A percentile compares a stretch with the other conserved stretches of the same genome.
Evolutionary conservation across 2,888 invertebrate genomes (phyloP).

Genomic region (Arenicola marina): DNA sequence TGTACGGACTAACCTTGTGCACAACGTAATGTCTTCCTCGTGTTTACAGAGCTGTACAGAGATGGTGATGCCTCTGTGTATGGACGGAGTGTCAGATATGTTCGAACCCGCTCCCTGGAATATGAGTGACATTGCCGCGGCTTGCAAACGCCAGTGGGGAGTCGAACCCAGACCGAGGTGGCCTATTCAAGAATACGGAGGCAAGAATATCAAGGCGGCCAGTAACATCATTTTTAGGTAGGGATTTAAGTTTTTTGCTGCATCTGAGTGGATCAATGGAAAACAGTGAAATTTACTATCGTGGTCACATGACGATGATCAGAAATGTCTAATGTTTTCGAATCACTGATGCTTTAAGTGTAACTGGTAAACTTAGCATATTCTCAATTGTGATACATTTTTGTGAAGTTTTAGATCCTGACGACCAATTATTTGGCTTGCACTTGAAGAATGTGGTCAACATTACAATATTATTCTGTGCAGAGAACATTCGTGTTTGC

Average conservation of each 20-base stretch:
- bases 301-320: neutral
- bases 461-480: too few species aligned
- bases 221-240: slow-evolving; percentile 69
- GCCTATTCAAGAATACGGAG: slow-evolving; percentile 80
- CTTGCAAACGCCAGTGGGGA: slow-evolving; percentile 74
- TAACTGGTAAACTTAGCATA: too few species aligned
- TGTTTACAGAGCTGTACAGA: slow-evolving; percentile 85
- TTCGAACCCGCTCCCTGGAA: slow-evolving; percentile 77
- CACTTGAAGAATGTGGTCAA: too few species aligned
- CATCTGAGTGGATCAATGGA: too few species aligned
- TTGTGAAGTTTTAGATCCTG: too few species aligned
- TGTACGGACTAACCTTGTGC: too few species aligned
- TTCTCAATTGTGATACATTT: too few species aligned
- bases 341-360: too few species aligned
- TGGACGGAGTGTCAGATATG: slow-evolving; percentile 78
- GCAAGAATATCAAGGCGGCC: slow-evolving; percentile 70
- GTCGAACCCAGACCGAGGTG: slow-evolving; percentile 72
- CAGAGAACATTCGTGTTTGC: too few species aligned
- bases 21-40: too few species aligned
- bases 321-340: neutral
- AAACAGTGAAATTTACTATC: neutral
- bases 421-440: too few species aligned
- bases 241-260: too few species aligned
- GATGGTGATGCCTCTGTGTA: slow-evolving; percentile 95
- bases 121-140: slow-evolving; percentile 67